Evolutionary conservation across 2,797 vertebrate genomes (phyloP).

Genomic region (Rhabdophis nuchalis): DNA sequence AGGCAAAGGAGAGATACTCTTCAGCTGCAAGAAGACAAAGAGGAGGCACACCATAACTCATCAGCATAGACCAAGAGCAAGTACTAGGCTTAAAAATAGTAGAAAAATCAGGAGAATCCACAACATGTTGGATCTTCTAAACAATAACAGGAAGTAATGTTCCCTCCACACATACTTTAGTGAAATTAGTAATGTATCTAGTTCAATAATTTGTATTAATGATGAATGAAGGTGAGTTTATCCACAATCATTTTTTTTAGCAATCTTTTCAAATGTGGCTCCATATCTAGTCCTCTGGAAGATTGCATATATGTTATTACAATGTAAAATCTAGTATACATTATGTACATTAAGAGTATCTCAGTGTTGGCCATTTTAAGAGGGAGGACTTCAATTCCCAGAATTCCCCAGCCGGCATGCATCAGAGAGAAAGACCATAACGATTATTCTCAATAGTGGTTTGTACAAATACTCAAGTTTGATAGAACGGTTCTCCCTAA

Average conservation of each 20-base stretch:
- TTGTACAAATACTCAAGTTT: not conserved
- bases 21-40: constrained; percentile 76
- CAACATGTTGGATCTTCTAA: not conserved
- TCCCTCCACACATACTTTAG: not conserved
- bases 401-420: not conserved
- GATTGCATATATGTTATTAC: not conserved
- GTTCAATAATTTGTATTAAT: not conserved
- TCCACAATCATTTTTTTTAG: not conserved
- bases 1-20: constrained; percentile 90
- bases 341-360: not conserved
- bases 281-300: not conserved
- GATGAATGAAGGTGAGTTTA: not conserved
- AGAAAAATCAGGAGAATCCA: not conserved
- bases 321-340: not conserved
- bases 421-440: not conserved
- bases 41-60: not conserved
- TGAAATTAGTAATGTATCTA: not conserved
- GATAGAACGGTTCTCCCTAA: not conserved
- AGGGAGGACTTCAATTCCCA: not conserved
- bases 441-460: not conserved
- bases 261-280: not conserved
- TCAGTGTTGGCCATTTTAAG: not conserved
- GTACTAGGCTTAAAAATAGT: not conserved
- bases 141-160: not conserved
- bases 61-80: not conserved